Evolutionary conservation across 92 coral and sea anemone genomes (phyloP).

Genomic region (Epizoanthus rinbou): DNA sequence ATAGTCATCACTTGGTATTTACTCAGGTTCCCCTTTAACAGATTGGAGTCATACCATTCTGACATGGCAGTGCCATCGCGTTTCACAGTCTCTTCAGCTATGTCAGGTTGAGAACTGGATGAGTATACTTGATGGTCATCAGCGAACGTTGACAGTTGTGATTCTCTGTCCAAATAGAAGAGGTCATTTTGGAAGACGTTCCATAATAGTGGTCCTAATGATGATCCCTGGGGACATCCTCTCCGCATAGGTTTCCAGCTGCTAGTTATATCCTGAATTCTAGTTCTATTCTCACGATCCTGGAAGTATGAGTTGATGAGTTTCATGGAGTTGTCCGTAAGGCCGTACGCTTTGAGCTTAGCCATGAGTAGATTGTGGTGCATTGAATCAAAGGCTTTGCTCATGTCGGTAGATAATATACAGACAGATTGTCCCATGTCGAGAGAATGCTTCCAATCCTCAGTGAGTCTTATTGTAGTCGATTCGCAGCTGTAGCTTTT

Average conservation of each 20-base stretch:
- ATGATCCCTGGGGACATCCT: slow-evolving; percentile 69
- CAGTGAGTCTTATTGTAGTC: slow-evolving; percentile 51
- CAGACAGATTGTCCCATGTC: slow-evolving; percentile 43
- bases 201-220: slow-evolving; percentile 62
- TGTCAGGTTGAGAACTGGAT: slow-evolving; percentile 29
- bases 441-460: slow-evolving; percentile 53
- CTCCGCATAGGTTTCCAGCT: slow-evolving; percentile 41
- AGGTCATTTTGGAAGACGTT: slow-evolving; percentile 67
- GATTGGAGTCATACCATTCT: slow-evolving; percentile 52
- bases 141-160: slow-evolving; percentile 60
- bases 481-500: slow-evolving; percentile 57
- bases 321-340: slow-evolving; percentile 15
- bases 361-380: slow-evolving; percentile 58
- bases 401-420: slow-evolving; percentile 55
- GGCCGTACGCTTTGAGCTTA: slow-evolving; percentile 63
- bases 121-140: slow-evolving; percentile 71
- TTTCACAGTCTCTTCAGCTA: slow-evolving; percentile 11
- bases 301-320: slow-evolving; percentile 54
- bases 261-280: slow-evolving; percentile 44
- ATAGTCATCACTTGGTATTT: slow-evolving; percentile 59
- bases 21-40: slow-evolving; percentile 56
- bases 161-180: slow-evolving; percentile 53
- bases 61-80: slow-evolving; percentile 51
- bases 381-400: slow-evolving; percentile 68
- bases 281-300: slow-evolving; percentile 46